Conservation (phyloP, 2,888 invertebrate species). For the Helicoverpa assulta region DNA sequence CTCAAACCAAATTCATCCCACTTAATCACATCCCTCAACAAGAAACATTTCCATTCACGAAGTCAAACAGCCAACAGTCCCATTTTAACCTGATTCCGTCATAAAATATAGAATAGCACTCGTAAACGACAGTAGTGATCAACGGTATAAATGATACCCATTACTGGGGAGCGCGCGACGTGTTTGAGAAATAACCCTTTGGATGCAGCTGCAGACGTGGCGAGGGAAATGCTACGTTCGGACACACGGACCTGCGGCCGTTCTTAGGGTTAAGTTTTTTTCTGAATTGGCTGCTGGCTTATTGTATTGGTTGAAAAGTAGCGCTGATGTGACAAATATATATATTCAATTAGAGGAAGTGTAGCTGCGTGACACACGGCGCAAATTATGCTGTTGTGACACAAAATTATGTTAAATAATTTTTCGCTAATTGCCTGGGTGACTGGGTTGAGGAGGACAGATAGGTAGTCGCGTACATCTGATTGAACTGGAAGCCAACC, state of each 20-base stretch:
- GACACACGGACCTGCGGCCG: slow-evolving; percentile 61
- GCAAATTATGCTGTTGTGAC: no score
- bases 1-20: neutral
- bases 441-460: no score
- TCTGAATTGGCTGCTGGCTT: no score
- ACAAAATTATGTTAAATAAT: no score
- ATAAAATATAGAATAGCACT: slow-evolving; percentile 72
- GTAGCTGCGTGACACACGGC: no score
- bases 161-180: slow-evolving; percentile 73
- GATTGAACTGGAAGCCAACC: no score
- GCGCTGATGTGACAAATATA: no score
- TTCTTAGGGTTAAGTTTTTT: slow-evolving; percentile 7
- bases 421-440: no score
- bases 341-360: no score
- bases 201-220: slow-evolving; percentile 77
- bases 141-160: slow-evolving; percentile 80
- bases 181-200: slow-evolving; percentile 85
- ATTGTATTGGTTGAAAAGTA: no score
- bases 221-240: slow-evolving; percentile 67
- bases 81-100: slow-evolving; percentile 44
- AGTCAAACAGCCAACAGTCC: slow-evolving; percentile 29
- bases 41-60: neutral
- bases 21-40: neutral
- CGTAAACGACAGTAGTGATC: slow-evolving; percentile 77
- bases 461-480: no score